Conservation (phyloP, 2,888 invertebrate genomes). For the Acleris sparsana region DNA sequence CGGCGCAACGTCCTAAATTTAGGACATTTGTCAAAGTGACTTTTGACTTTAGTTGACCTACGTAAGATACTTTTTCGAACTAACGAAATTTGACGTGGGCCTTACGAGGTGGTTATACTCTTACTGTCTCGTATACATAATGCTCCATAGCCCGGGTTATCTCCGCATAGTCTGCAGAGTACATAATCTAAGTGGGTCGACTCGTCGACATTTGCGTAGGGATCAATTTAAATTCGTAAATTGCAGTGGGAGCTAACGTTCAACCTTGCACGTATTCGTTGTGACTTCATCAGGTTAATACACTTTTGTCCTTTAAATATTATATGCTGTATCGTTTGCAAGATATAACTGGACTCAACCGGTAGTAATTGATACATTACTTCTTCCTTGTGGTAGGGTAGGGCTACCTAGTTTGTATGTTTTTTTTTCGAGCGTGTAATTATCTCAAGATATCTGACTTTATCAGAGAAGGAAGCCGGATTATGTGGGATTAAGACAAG, state of each 20-base stretch:
- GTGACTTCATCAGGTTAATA: constrained; percentile 17
- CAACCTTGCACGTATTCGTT: constrained; percentile 17
- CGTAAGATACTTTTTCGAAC: too few relatives aligned
- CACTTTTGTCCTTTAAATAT: constrained; percentile 16
- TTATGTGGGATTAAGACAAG: too few relatives aligned
- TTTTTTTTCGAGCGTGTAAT: too few relatives aligned
- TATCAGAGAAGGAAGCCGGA: too few relatives aligned
- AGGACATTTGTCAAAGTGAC: too few relatives aligned
- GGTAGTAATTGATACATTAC: neutral
- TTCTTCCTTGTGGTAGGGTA: too few relatives aligned
- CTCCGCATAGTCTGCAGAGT: neutral
- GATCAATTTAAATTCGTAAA: constrained; percentile 28
- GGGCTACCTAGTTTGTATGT: too few relatives aligned
- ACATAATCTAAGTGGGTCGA: constrained; percentile 22
- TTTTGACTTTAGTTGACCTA: too few relatives aligned
- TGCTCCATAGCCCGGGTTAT: neutral
- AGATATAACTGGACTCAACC: neutral
- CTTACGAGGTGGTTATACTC: too few relatives aligned
- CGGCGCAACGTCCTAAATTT: too few relatives aligned
- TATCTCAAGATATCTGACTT: too few relatives aligned
- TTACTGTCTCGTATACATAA: neutral
- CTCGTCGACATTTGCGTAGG: constrained; percentile 19
- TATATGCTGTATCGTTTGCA: neutral
- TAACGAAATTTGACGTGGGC: too few relatives aligned
- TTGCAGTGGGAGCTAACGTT: constrained; percentile 22